Conservation (phyloP, 2,888 invertebrate species). For the Itoplectis maculator region DNA sequence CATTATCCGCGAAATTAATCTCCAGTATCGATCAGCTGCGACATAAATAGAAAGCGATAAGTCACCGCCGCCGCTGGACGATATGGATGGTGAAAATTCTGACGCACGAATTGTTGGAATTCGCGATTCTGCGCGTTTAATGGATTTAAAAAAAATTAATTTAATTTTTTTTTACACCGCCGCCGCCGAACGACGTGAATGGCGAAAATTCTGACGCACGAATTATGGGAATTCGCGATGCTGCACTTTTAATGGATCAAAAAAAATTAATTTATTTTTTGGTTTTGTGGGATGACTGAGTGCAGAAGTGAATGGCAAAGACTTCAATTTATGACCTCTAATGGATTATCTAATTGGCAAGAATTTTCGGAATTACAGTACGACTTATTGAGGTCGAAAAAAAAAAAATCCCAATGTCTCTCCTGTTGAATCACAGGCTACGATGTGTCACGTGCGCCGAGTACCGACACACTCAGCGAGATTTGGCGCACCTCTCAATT, state of each 20-base stretch:
- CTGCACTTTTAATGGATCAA: no score
- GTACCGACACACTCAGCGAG: constrained; percentile 65
- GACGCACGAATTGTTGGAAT: no score
- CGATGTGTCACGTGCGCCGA: constrained; percentile 48
- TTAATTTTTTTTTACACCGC: no score
- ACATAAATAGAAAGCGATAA: constrained; percentile 21
- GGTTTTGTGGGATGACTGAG: no score
- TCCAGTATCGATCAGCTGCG: not conserved
- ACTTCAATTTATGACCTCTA: no score
- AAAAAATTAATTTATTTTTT: no score
- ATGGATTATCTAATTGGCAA: no score
- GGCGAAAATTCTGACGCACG: not conserved
- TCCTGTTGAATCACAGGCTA: constrained; percentile 52
- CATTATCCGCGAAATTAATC: constrained; percentile 61
- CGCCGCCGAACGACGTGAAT: not conserved
- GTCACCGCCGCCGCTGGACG: not conserved
- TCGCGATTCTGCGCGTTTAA: no score
- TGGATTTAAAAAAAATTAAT: no score
- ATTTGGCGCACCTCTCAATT: constrained; percentile 68
- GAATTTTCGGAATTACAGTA: not conserved
- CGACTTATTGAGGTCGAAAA: constrained; percentile 4
- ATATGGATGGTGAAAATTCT: not conserved
- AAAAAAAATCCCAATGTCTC: not conserved
- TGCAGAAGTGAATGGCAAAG: not conserved
- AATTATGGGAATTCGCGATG: no score